A percentile compares a stretch with the other conserved stretches of the same genome.
phyloP scores from a whole-genome alignment of 2,797 vertebrate species.

The Pipistrellus pygmaeus region DNA sequence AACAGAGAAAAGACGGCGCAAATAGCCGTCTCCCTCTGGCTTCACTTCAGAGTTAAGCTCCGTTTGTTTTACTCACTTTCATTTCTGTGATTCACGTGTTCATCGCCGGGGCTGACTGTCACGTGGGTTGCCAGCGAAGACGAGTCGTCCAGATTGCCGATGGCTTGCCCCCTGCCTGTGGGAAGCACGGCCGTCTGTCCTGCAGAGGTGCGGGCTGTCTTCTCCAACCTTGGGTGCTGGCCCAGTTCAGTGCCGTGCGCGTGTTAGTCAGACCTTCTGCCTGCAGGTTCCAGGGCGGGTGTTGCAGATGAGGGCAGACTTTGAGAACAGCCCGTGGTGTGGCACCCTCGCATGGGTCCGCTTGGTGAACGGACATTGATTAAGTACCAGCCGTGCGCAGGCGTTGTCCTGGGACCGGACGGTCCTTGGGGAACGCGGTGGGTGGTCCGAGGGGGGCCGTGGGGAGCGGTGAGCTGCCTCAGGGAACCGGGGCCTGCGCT shows the following conservation, averaged over 20 bases:
- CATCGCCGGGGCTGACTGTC: slow-evolving; percentile 26
- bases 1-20: neutral
- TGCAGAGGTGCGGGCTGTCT: neutral
- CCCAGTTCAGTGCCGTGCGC: rapidly evolving
- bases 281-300: neutral
- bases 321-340: neutral
- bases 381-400: rapidly evolving
- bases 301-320: neutral
- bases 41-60: slow-evolving; percentile 46
- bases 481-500: rapidly evolving
- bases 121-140: neutral
- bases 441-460: rapidly evolving
- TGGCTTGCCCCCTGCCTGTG: too few relatives aligned
- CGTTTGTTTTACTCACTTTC: slow-evolving; percentile 46
- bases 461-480: rapidly evolving
- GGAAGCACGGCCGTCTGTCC: neutral
- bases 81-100: slow-evolving; percentile 49
- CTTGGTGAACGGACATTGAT: neutral
- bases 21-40: slow-evolving; percentile 37
- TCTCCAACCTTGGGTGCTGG: neutral
- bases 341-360: neutral
- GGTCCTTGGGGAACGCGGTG: neutral
- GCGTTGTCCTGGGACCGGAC: neutral
- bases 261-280: neutral
- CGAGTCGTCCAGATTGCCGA: too few relatives aligned